Percentiles rank a stretch among this genome's conserved stretches.
phyloP scores from a whole-genome alignment of 1,140 invertebrate genomes.

The Ips typographus region DNA sequence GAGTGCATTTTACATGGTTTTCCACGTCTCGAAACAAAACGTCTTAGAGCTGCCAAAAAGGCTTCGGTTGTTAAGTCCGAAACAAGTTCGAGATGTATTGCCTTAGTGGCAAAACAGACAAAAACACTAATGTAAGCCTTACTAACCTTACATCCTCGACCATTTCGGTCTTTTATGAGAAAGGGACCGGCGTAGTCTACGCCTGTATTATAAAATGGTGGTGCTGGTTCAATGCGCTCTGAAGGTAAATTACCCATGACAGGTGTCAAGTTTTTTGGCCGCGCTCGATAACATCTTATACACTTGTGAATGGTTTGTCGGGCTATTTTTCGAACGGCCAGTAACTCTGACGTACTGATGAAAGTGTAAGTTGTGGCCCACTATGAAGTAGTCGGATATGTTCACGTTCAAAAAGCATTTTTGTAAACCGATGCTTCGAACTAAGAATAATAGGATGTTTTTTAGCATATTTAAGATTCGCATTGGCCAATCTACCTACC shows the following conservation, averaged over 20 bases:
- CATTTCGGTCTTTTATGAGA: slow-evolving; percentile 35
- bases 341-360: slow-evolving; percentile 27
- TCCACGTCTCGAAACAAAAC: background rate
- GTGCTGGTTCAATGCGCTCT: slow-evolving; percentile 38
- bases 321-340: slow-evolving; percentile 35
- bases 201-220: slow-evolving; percentile 43
- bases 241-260: slow-evolving; percentile 49
- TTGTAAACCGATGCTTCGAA: slow-evolving; percentile 7
- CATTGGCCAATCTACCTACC: slow-evolving; percentile 49
- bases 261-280: slow-evolving; percentile 14
- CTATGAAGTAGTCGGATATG: slow-evolving; percentile 1
- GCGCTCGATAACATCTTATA: slow-evolving; percentile 28
- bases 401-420: slow-evolving; percentile 2
- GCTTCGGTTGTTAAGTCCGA: slow-evolving; percentile 43
- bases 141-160: background rate
- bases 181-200: slow-evolving; percentile 50
- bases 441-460: slow-evolving; percentile 13
- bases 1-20: background rate
- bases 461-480: slow-evolving; percentile 32
- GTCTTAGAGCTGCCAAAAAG: slow-evolving; percentile 2
- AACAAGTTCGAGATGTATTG: slow-evolving; percentile 52
- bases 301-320: slow-evolving; percentile 27
- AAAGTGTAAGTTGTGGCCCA: background rate
- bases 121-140: background rate
- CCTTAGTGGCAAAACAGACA: slow-evolving; percentile 38